Percentiles rank a stretch among this genome's conserved stretches.
phyloP scores from a whole-genome alignment of 2,888 invertebrate genomes.

The Volucella zonaria region DNA sequence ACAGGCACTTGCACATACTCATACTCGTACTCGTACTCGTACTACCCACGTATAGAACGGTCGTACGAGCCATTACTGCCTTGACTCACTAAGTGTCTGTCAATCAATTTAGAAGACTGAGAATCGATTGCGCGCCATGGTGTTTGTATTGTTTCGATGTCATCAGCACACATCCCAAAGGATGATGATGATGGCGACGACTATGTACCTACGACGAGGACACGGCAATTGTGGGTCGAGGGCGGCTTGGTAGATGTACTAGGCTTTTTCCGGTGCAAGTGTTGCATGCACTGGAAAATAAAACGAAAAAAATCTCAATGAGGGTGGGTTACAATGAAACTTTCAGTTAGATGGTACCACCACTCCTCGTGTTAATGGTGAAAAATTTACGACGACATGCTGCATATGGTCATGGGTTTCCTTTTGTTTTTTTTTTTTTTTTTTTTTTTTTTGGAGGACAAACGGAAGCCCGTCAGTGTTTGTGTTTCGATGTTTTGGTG shows the following conservation, averaged over 20 bases:
- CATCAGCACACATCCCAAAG: slow-evolving; percentile 69
- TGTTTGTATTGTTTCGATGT: slow-evolving; percentile 72
- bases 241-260: background rate
- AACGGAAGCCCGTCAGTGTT: slow-evolving; percentile 59
- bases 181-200: slow-evolving; percentile 37
- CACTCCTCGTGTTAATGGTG: slow-evolving; percentile 39
- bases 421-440: slow-evolving; percentile 25
- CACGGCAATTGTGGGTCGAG: slow-evolving; percentile 14
- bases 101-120: slow-evolving; percentile 70
- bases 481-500: slow-evolving; percentile 30
- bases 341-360: slow-evolving; percentile 37
- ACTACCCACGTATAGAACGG: background rate
- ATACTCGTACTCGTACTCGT: too few species aligned
- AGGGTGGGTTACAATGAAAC: slow-evolving; percentile 41
- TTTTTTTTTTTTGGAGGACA: slow-evolving; percentile 50
- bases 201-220: slow-evolving; percentile 1
- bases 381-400: slow-evolving; percentile 51
- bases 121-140: slow-evolving; percentile 62
- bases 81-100: slow-evolving; percentile 72
- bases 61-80: slow-evolving; percentile 52
- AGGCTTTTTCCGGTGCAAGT: slow-evolving; percentile 64
- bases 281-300: slow-evolving; percentile 59
- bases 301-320: slow-evolving; percentile 22
- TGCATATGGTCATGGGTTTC: slow-evolving; percentile 70
- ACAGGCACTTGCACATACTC: slow-evolving; percentile 2